A percentile compares a stretch with the other conserved stretches of the same genome.
phyloP scores from a whole-genome alignment of 2,888 invertebrate genomes.

The Physocephala rufipes region DNA sequence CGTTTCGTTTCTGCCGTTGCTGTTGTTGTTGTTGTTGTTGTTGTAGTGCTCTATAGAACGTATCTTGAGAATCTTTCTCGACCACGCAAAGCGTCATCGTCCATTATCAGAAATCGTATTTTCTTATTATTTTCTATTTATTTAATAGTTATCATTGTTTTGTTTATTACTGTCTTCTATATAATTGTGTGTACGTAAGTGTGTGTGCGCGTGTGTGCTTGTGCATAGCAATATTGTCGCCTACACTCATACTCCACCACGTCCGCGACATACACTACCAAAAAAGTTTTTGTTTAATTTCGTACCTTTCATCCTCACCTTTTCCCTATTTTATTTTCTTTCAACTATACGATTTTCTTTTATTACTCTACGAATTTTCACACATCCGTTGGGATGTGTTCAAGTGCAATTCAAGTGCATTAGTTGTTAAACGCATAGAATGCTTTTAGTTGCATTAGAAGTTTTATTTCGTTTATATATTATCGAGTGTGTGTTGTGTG shows the following conservation, averaged over 20 bases:
- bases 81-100: too few relatives aligned
- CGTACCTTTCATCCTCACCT: background rate
- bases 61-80: background rate
- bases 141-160: background rate
- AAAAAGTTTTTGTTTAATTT: too few relatives aligned
- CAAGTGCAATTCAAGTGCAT: too few relatives aligned
- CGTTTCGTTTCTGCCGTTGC: constrained; percentile 6
- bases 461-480: background rate
- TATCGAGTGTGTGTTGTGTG: background rate
- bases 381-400: constrained; percentile 61
- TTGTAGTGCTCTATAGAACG: constrained; percentile 22
- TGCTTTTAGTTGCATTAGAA: constrained; percentile 6
- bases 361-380: constrained; percentile 65
- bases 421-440: too few relatives aligned
- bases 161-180: background rate
- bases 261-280: background rate
- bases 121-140: background rate
- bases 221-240: background rate
- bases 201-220: too few relatives aligned
- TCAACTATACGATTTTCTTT: constrained; percentile 47
- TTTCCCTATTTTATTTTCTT: background rate
- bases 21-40: constrained; percentile 23
- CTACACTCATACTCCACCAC: background rate
- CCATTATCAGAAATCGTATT: constrained; percentile 28
- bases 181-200: too few relatives aligned